Base-by-base conservation (phyloP, 1,140 invertebrate species). In the Atta cephalotes region DNA sequence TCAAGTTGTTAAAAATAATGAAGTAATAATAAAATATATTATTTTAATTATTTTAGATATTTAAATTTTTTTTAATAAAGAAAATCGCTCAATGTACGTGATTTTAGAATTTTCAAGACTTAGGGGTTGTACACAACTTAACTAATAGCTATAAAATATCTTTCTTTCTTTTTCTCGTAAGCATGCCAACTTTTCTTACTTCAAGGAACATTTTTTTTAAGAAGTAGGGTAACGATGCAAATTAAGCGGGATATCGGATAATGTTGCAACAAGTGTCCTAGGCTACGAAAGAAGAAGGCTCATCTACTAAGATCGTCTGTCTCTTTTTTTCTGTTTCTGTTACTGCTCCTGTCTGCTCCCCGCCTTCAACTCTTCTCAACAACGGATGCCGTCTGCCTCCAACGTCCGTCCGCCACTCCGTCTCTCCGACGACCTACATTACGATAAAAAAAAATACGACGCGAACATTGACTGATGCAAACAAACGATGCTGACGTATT, bases 251-350 rank as follows among this genome's bases (percentile, higher is more conserved):
- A 18, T 62, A 74, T 16, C 18, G 70, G 28, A 70, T 81, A 84
- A n/a, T 35, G 49, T 84, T 76, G 31, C 56, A 85, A 86, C 87
- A 90, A 87, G 85, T 90, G 74, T 89, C 81, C 80, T 87, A 92
- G 86, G 86, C 82, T 92, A 88, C 80, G 77, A 86, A 87, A 80
- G 89, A 92, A 92, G 86, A 92, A 92, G 93, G 93, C 93, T 94
- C 93, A 93, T 94, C 94, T 95, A 93, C 90, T 95, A 95, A 95
- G 93, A 94, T 95, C 93, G 93, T 94, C 94, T 95, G 92, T 95
- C 94, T 95, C 94, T 95, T 95, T 93, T 93, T 95, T 95, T 95
- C 94, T 95, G 94, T 95, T 95, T 95, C 94, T 95, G 94, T 95
- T 95, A 95, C 93, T 95, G 94, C 92, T 95, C 95, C 95, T 93